Conservation (phyloP, 2,888 invertebrate genomes). For the Lepas anatifera region DNA sequence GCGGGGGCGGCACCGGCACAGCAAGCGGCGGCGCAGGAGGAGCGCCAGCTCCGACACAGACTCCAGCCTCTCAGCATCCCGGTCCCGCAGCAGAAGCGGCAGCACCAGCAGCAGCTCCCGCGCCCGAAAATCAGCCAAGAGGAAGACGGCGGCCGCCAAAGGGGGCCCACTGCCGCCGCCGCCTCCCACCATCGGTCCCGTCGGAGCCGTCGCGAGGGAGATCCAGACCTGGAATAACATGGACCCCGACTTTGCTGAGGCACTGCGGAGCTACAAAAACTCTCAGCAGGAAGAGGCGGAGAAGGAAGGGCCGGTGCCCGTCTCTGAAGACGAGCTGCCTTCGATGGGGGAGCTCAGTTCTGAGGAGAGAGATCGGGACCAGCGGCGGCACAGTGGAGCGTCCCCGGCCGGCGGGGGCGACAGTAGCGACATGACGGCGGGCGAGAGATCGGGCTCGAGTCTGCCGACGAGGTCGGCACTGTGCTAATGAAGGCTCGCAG, state of each 20-base stretch:
- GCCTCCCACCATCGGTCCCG: not conserved
- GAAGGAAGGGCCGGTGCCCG: conserved; percentile 36
- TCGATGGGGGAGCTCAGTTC: conserved; percentile 37
- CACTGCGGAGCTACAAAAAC: conserved; percentile 38
- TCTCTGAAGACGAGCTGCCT: conserved; percentile 42
- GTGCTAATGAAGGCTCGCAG: too few species aligned
- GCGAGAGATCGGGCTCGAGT: too few species aligned
- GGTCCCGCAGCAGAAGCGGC: not conserved
- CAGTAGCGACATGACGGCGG: too few species aligned
- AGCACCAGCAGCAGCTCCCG: conserved; percentile 1
- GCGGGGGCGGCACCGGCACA: not conserved
- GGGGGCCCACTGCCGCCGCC: not conserved
- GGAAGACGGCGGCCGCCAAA: not conserved
- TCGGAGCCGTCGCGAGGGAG: not conserved
- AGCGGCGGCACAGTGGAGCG: not conserved
- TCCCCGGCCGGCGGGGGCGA: not conserved
- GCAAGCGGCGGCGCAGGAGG: not conserved
- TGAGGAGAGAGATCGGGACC: not conserved
- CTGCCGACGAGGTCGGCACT: too few species aligned
- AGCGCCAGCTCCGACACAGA: not conserved
- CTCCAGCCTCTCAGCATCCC: too few species aligned
- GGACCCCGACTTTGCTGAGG: conserved; percentile 41
- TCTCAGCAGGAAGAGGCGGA: conserved; percentile 39
- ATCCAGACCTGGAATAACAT: conserved; percentile 44
- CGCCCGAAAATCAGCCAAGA: not conserved